phyloP scores from a whole-genome alignment of 64 coral and sea anemone species.

The Hydrozoanthus tunicans region DNA sequence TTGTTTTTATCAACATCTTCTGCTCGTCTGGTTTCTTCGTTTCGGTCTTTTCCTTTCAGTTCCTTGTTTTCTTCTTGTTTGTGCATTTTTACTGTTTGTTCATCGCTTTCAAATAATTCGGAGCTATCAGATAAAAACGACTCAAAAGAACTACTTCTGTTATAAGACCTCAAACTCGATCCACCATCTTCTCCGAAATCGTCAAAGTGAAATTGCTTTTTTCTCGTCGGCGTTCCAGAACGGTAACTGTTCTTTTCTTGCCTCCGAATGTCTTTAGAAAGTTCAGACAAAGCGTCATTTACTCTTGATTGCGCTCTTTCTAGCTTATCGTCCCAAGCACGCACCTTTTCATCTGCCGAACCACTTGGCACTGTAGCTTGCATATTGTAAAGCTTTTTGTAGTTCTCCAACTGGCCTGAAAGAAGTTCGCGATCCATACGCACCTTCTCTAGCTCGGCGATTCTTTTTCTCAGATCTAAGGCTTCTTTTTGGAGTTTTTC shows the following conservation, averaged over 20 bases:
- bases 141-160: conserved; percentile 53
- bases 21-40: neutral
- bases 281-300: conserved; percentile 71
- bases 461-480: conserved; percentile 52
- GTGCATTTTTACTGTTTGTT: neutral
- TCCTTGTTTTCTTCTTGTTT: neutral
- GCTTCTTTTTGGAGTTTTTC: conserved; percentile 79
- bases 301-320: conserved; percentile 73
- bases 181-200: conserved; percentile 3
- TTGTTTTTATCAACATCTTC: neutral
- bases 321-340: conserved; percentile 80
- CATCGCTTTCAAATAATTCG: conserved; percentile 16
- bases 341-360: conserved; percentile 66
- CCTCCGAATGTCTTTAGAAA: conserved; percentile 76
- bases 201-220: conserved; percentile 50
- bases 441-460: conserved; percentile 61
- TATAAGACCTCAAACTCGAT: neutral
- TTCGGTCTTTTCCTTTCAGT: neutral
- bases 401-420: conserved; percentile 24
- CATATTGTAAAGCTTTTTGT: conserved; percentile 28
- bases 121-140: conserved; percentile 60
- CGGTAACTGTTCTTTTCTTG: conserved; percentile 64
- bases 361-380: conserved; percentile 2
- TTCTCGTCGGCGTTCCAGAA: conserved; percentile 33
- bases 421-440: conserved; percentile 39